Evolutionary conservation across 1,140 invertebrate species (phyloP), one percentile per base, ranked within the genome.

Genomic region (Trichonephila inaurata): DNA sequence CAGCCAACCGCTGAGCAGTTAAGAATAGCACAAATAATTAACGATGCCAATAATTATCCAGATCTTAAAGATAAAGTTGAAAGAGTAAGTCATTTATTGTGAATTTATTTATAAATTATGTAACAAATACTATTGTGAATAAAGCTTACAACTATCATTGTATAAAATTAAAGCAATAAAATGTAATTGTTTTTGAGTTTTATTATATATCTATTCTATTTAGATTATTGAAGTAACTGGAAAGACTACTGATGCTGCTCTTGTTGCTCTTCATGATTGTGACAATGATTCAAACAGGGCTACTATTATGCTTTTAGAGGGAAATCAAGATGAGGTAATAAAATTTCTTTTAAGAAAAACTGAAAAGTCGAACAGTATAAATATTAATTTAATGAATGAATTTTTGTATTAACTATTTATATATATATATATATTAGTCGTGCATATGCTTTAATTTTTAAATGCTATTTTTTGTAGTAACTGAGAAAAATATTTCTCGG

Each of bases 251-350:
- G 96, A 96, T 94, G 95, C 95, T 64, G 96, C 95, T 44, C 95
- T 95, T 28, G 95, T 96, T 93, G 96, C 96, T 61, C 95, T 96
- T 33, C 96, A 96, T 93, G 96, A 96, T 94, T 96, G 95, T 94
- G 95, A 96, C 88, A 95, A 96, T 95, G 96, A 96, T 94, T 90
- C 95, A 60, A 95, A 96, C 58, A 95, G 97, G 94, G 98, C 98
- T 86, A 97, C 97, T 77, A 97, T 97, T 94, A 97, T 97, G 96
- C 96, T 98, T 51, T 96, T 98, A n/a, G 98, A 98, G 95, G 97
- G 97, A 90, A 95, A 96, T 94, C 89, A 94, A 72, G 96, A 96
- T 94, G 96, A 96, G 95, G 97, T 97, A 95, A 95, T 77, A 19
- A 60, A 40, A 16, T 51, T 89, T 69, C 18, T 19, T 3, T 18